phyloP scores from a whole-genome alignment of 1,140 invertebrate species.

The Ectropis grisescens region DNA sequence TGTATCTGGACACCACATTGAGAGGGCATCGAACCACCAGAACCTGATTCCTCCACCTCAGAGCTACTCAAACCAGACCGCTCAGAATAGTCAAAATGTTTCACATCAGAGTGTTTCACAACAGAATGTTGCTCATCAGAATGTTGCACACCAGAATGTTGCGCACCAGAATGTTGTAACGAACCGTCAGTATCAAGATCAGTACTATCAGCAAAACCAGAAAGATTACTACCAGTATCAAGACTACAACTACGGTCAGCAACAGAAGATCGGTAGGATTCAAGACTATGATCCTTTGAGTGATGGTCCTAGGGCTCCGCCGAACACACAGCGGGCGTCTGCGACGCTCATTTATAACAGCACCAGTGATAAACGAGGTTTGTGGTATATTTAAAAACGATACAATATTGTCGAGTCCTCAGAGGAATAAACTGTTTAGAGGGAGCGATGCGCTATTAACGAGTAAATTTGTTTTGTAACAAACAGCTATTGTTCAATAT shows the following conservation, averaged over 20 bases:
- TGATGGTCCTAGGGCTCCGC: slow-evolving; percentile 77
- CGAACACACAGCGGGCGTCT: slow-evolving; percentile 81
- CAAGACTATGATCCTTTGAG: slow-evolving; percentile 85
- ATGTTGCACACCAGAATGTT: too few relatives aligned
- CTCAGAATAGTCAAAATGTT: background rate
- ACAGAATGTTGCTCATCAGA: background rate
- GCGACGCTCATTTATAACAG: slow-evolving; percentile 88
- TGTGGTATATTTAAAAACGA: too few relatives aligned
- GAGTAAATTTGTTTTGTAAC: too few relatives aligned
- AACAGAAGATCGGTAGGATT: slow-evolving; percentile 76
- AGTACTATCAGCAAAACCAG: slow-evolving; percentile 41
- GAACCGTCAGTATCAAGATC: slow-evolving; percentile 21
- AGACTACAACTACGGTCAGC: slow-evolving; percentile 46
- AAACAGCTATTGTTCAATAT: too few relatives aligned
- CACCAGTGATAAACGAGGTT: slow-evolving; percentile 51
- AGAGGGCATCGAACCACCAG: background rate
- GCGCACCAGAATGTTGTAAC: slow-evolving; percentile 1
- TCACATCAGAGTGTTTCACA: background rate
- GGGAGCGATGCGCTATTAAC: too few relatives aligned
- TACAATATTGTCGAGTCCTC: too few relatives aligned
- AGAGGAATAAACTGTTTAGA: too few relatives aligned
- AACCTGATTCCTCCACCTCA: background rate
- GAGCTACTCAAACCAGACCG: background rate
- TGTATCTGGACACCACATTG: background rate
- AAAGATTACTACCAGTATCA: slow-evolving; percentile 37